phyloP scores from a whole-genome alignment of 1,140 invertebrate species.

The Achroia grisella region DNA sequence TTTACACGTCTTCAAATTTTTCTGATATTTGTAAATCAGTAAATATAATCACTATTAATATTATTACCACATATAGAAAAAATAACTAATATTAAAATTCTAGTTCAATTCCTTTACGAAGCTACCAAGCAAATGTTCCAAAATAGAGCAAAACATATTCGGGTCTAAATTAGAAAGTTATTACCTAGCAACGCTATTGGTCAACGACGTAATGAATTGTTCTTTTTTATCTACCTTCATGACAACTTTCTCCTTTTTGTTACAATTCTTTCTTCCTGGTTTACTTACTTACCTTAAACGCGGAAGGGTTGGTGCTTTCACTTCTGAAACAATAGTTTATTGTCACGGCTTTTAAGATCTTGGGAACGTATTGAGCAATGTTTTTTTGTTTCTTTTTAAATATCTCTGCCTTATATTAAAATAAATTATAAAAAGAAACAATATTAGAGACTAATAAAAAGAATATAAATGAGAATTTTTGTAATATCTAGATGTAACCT shows the following conservation, averaged over 20 bases:
- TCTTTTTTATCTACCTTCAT: conserved; percentile 41
- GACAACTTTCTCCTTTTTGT: conserved; percentile 68
- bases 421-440: too few relatives aligned
- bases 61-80: too few relatives aligned
- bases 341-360: conserved; percentile 13
- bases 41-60: too few relatives aligned
- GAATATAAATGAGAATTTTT: too few relatives aligned
- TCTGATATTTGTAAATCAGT: too few relatives aligned
- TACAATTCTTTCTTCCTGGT: conserved; percentile 58
- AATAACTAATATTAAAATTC: too few relatives aligned
- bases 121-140: conserved; percentile 46
- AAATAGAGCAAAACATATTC: conserved; percentile 31
- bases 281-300: conserved; percentile 30
- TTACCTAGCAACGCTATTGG: conserved; percentile 41
- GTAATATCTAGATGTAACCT: too few relatives aligned
- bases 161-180: conserved; percentile 62
- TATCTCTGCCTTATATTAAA: too few relatives aligned
- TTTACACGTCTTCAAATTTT: too few relatives aligned
- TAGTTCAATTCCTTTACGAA: conserved; percentile 13
- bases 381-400: too few relatives aligned
- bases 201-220: conserved; percentile 34
- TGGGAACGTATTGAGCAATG: too few relatives aligned
- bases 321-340: conserved; percentile 47
- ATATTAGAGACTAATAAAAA: too few relatives aligned
- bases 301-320: conserved; percentile 60